Conservation (phyloP, 2,113 vertebrate species). For the Strix uralensis region DNA sequence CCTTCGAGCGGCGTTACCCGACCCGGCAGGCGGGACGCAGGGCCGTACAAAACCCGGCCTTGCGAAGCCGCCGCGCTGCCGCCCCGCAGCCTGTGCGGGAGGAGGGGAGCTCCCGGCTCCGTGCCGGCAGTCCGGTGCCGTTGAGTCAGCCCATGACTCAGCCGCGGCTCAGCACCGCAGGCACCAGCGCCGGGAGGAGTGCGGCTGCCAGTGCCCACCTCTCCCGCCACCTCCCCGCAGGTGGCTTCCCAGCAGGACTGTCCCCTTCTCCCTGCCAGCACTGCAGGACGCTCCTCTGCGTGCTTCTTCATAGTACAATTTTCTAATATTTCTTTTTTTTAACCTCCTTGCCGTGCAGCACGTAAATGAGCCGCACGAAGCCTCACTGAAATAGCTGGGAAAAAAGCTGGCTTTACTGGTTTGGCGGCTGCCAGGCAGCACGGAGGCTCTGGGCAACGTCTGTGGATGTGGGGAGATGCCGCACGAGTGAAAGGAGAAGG, state of each 20-base stretch:
- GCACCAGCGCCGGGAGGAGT: neutral
- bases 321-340: accelerated
- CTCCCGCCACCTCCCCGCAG: neutral
- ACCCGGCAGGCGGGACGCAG: accelerated
- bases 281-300: accelerated
- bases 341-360: neutral
- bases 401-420: neutral
- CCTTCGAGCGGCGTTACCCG: neutral
- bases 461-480: slow-evolving; percentile 4
- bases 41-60: neutral
- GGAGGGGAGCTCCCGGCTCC: neutral
- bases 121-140: neutral
- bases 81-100: neutral
- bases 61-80: neutral
- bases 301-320: neutral
- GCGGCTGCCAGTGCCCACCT: neutral
- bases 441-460: neutral
- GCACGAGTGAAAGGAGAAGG: neutral
- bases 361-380: neutral
- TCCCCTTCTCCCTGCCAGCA: neutral
- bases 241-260: neutral
- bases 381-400: neutral
- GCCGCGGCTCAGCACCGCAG: neutral
- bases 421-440: slow-evolving; percentile 3
- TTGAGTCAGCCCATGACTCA: slow-evolving; percentile 54